A percentile compares a stretch with the other conserved stretches of the same genome.
Conservation (phyloP, 64 coral and sea anemone genomes). For the Exaiptasia diaphana region DNA sequence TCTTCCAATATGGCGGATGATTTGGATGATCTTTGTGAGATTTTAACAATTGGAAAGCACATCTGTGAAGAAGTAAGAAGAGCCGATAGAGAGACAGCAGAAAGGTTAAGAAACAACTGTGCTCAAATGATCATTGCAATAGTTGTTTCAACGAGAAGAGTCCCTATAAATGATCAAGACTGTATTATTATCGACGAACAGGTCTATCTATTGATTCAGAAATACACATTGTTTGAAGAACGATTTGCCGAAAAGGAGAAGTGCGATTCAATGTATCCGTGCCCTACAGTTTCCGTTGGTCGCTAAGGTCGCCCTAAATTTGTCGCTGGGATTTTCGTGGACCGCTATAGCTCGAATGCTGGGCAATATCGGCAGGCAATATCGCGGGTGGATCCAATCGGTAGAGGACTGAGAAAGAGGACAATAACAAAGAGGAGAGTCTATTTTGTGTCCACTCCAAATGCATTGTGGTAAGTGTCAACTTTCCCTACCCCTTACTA, state of each 20-base stretch:
- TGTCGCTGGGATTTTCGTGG: conserved; percentile 53
- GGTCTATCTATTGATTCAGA: conserved; percentile 17
- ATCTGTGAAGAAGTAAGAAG: conserved; percentile 44
- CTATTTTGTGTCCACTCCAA: conserved; percentile 58
- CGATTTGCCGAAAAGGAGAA: background rate
- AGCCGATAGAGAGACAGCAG: conserved; percentile 14
- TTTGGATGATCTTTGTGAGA: background rate
- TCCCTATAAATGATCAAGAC: too few species aligned
- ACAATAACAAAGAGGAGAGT: conserved; percentile 21
- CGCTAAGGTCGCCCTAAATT: conserved; percentile 50
- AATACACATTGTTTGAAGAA: conserved; percentile 42
- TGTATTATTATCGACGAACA: conserved; percentile 12
- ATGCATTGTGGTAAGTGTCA: conserved; percentile 64
- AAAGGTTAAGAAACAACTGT: conserved; percentile 15
- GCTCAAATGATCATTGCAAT: conserved; percentile 10
- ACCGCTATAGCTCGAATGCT: conserved; percentile 41
- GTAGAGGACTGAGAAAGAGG: conserved; percentile 11
- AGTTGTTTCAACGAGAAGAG: too few species aligned
- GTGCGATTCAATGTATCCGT: conserved; percentile 35
- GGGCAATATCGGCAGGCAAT: conserved; percentile 41
- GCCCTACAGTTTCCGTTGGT: background rate
- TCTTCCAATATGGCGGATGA: too few species aligned
- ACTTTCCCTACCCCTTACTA: too few species aligned
- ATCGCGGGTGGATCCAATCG: conserved; percentile 52
- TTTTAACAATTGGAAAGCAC: conserved; percentile 25